Percentiles rank a stretch among this genome's conserved stretches.
phyloP scores from a whole-genome alignment of 2,888 invertebrate species.

The Colletes collaris region DNA sequence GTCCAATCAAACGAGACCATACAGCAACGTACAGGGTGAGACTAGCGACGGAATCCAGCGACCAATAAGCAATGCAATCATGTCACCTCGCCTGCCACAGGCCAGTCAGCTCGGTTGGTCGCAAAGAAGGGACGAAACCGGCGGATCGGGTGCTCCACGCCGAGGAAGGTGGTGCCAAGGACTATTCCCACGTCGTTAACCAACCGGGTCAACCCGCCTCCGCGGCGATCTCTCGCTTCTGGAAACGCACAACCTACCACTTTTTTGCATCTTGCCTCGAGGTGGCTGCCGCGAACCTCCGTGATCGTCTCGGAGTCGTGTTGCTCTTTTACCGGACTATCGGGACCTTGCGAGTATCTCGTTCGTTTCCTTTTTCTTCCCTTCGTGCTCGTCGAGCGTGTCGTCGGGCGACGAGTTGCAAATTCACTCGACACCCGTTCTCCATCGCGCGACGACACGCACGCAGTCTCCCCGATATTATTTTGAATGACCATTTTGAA shows the following conservation, averaged over 20 bases:
- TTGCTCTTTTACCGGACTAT: conserved; percentile 8
- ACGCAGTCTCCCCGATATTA: too few relatives aligned
- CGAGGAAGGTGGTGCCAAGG: conserved; percentile 51
- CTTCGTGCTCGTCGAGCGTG: neutral
- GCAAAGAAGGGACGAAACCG: conserved; percentile 30
- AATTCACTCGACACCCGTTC: too few relatives aligned
- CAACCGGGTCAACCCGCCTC: conserved; percentile 58
- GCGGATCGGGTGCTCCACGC: conserved; percentile 18
- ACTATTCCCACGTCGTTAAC: conserved; percentile 71
- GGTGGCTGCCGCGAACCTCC: neutral
- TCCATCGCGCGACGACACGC: too few relatives aligned
- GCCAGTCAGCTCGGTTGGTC: neutral
- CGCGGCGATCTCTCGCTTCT: conserved; percentile 39
- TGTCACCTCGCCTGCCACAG: conserved; percentile 60
- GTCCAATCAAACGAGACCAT: too few relatives aligned
- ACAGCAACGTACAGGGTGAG: conserved; percentile 7
- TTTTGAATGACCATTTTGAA: too few relatives aligned
- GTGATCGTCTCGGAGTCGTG: conserved; percentile 16
- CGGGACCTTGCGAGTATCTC: neutral
- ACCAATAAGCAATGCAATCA: conserved; percentile 71
- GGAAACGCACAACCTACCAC: conserved; percentile 28
- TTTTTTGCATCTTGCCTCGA: conserved; percentile 57
- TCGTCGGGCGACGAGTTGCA: too few relatives aligned
- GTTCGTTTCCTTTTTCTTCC: neutral
- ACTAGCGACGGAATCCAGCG: conserved; percentile 57